phyloP scores from a whole-genome alignment of 2,888 invertebrate genomes.

The Neria commutata region DNA sequence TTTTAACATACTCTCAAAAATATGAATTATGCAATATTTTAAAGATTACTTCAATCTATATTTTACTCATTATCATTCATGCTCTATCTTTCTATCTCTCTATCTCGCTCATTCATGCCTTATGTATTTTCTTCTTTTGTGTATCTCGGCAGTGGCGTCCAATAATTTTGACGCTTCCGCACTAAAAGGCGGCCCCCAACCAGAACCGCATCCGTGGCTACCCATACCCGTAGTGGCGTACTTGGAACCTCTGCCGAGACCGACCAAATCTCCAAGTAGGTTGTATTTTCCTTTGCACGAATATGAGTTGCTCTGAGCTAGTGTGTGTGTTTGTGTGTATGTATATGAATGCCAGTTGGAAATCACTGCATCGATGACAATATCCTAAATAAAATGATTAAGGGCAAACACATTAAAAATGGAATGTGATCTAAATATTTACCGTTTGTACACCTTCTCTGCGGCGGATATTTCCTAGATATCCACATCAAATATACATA shows the following conservation, averaged over 20 bases:
- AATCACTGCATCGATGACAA: no score
- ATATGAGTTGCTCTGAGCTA: no score
- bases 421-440: no score
- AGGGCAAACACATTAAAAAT: no score
- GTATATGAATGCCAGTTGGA: no score
- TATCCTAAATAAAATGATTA: no score
- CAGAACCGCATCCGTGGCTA: slow-evolving; percentile 55
- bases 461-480: no score
- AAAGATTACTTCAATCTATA: neutral
- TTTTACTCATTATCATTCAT: no score
- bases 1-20: neutral
- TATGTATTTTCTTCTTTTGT: no score
- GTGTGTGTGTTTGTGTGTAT: neutral
- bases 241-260: slow-evolving; percentile 61
- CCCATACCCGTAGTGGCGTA: slow-evolving; percentile 60
- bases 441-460: no score
- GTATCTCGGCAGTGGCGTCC: slow-evolving; percentile 57
- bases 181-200: slow-evolving; percentile 46
- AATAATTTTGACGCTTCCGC: slow-evolving; percentile 50
- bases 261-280: slow-evolving; percentile 62
- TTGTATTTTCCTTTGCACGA: no score
- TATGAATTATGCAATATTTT: neutral
- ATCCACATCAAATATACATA: no score
- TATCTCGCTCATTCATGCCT: slow-evolving; percentile 1
- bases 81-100: slow-evolving; percentile 36